These are phyloP conservation scores for Magallana ariakensis DNA, from an alignment of 1,140 invertebrate species.

Conservation along the genomic window DNA sequence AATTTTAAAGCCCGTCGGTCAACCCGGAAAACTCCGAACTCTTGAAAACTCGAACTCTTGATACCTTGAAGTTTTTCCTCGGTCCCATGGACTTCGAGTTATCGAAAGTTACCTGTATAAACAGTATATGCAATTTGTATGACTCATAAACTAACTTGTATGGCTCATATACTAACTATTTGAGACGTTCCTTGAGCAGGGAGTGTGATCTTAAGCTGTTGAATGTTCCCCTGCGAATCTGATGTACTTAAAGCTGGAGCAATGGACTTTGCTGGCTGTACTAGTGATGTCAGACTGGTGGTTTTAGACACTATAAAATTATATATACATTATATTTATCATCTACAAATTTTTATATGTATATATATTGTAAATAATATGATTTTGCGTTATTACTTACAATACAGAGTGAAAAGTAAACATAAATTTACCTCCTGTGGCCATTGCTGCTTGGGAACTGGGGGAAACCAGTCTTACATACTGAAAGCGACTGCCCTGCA, in stretches of 20 bases:
- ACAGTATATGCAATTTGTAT: no score
- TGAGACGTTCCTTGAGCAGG: constrained; percentile 62
- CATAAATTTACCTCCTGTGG: constrained; percentile 4
- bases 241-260: constrained; percentile 42
- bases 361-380: background rate
- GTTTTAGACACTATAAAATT: constrained; percentile 17
- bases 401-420: background rate
- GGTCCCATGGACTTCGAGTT: no score
- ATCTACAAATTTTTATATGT: no score
- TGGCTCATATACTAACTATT: constrained; percentile 55
- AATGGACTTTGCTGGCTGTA: constrained; percentile 43
- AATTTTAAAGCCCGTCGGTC: no score
- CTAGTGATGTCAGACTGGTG: constrained; percentile 56
- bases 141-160: constrained; percentile 20
- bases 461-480: constrained; percentile 76
- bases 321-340: background rate
- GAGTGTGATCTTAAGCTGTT: constrained; percentile 74
- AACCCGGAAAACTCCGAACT: no score
- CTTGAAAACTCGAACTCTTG: no score
- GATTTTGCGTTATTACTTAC: background rate
- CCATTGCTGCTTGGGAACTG: constrained; percentile 42
- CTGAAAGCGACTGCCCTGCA: constrained; percentile 79
- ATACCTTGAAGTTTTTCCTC: no score
- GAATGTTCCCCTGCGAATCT: constrained; percentile 49
- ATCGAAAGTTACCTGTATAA: no score